Evolutionary conservation across 2,113 vertebrate species (phyloP).

Genomic region (Limnothrissa miodon): DNA sequence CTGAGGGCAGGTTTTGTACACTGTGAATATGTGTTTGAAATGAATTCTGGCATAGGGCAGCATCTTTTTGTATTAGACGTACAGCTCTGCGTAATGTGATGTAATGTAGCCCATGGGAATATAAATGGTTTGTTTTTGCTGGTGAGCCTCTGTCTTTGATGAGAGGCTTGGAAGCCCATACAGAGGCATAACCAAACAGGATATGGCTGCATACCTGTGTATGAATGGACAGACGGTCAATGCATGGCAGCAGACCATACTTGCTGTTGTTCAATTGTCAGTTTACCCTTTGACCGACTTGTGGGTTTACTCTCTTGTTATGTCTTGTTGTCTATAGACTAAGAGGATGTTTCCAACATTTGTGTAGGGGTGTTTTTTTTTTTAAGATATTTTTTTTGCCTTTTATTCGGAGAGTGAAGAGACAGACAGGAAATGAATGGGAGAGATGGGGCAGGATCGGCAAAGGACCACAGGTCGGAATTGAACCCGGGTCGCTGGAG

Average conservation of each 20-base stretch:
- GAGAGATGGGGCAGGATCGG: too few species aligned
- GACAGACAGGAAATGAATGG: too few species aligned
- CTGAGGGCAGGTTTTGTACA: neutral
- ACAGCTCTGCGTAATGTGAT: neutral
- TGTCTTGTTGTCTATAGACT: neutral
- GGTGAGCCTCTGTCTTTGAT: neutral
- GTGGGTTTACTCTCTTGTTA: neutral
- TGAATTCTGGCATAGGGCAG: neutral
- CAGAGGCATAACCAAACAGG: neutral
- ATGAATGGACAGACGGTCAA: neutral
- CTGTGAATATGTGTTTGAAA: neutral
- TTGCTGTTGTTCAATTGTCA: neutral
- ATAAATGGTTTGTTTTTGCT: neutral
- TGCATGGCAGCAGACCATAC: neutral
- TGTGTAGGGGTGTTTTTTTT: neutral
- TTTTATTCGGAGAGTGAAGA: too few species aligned
- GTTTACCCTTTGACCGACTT: neutral
- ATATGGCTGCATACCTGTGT: conserved; percentile 19
- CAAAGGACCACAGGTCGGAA: too few species aligned
- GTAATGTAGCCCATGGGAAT: neutral
- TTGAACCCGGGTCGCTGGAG: too few species aligned
- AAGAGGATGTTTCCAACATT: neutral
- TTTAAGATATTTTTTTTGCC: too few species aligned
- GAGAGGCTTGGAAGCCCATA: neutral
- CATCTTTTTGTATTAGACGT: neutral